A percentile compares a stretch with the other conserved stretches of the same genome.
Evolutionary conservation across 1,140 invertebrate species (phyloP).

Genomic region (Diabrotica undecimpunctata): DNA sequence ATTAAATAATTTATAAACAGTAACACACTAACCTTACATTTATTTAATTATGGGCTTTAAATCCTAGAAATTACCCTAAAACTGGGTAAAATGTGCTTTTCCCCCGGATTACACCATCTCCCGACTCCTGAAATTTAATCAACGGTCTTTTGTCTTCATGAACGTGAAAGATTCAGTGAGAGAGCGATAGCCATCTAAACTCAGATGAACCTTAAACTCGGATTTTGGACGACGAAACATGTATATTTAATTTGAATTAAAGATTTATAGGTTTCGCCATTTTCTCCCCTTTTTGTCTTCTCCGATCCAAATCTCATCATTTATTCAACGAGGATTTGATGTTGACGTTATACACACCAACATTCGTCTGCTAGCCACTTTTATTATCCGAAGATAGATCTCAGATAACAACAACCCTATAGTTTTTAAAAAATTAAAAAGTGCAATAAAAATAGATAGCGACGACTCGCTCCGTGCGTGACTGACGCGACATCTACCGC

Average conservation of each 20-base stretch:
- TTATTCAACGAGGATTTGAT: slow-evolving; percentile 11
- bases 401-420: no score
- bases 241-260: slow-evolving; percentile 20
- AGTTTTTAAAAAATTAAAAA: no score
- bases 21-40: no score
- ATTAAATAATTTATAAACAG: no score
- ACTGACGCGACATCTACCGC: no score
- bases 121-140: background rate
- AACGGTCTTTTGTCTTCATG: slow-evolving; percentile 13
- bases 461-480: no score
- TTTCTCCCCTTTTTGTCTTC: slow-evolving; percentile 17
- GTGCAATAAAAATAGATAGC: no score
- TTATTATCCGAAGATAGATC: background rate
- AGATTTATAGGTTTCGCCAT: slow-evolving; percentile 17
- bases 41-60: background rate
- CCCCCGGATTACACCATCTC: background rate
- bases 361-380: background rate
- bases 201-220: slow-evolving; percentile 18
- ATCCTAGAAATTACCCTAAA: background rate
- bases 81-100: background rate
- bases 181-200: slow-evolving; percentile 15
- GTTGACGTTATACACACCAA: slow-evolving; percentile 12
- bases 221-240: slow-evolving; percentile 10
- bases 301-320: slow-evolving; percentile 11
- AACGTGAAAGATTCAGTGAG: slow-evolving; percentile 8